Evolutionary conservation across 2,113 vertebrate genomes (phyloP), one percentile per base, ranked within the genome.

Genomic region (Calcarius ornatus): DNA sequence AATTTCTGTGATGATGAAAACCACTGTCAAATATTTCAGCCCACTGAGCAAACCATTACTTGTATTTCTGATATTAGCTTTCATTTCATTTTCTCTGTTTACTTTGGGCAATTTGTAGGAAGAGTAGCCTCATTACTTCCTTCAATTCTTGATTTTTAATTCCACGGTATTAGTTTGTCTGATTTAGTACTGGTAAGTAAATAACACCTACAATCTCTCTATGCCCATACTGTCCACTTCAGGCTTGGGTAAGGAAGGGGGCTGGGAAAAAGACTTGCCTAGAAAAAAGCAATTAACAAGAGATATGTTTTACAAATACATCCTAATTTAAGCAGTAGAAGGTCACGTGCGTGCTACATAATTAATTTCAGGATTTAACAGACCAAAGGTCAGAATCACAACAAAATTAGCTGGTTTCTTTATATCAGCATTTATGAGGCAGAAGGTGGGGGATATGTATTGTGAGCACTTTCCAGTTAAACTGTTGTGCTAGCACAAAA

Each of bases 301-400:
- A 72, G 31, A 60, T 31, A 7, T 64, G 37, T 63, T 96, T 78
- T 68, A 71, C 69, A 63, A 75, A 83, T 42, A 33, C 31, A 28
- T 20, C 31, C 38, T 75, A 45, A 84, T 70, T 88, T 50, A 84
- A 47, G 37, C 43, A 45, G 43, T 11, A 66, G 57, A 95, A 47
- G n/a, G 71, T 81, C 66, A 54, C 3, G 1, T 73, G 91, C 54
- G n/a, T 45, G 20, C 21, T 61, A 61, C 51, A 87, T 83, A 95
- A 92, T 83, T 95, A 80, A 93, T 88, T 89, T 88, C 51, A 53
- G 70, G 83, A 86, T 84, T 86, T 92, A 75, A 76, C 42, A 84
- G 92, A 88, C 90, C 78, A 93, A 92, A 96, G 94, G 92, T 96
- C 80, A 94, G 88, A 80, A 89, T 85, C 57, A 96, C 93, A 97